Conservation (phyloP, 2,113 vertebrate genomes). For the Megaleporinus macrocephalus region DNA sequence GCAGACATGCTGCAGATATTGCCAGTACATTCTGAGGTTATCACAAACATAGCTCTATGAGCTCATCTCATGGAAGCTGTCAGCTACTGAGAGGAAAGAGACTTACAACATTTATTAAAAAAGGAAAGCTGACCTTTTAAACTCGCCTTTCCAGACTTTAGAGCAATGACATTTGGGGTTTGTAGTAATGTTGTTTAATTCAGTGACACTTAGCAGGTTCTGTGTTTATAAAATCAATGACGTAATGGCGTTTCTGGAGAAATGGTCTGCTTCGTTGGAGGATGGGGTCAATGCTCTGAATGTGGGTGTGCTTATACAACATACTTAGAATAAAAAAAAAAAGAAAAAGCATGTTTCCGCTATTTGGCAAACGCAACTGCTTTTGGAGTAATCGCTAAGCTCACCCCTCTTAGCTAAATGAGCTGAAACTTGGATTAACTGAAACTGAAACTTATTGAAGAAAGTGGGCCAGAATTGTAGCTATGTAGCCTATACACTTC, state of each 20-base stretch:
- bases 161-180: background rate
- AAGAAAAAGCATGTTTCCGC: too few species aligned
- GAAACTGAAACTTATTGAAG: background rate
- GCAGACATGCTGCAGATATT: too few species aligned
- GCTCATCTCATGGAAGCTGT: background rate
- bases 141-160: background rate
- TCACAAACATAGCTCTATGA: background rate
- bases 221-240: constrained; percentile 4
- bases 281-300: background rate
- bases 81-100: background rate
- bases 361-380: background rate
- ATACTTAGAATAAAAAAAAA: background rate
- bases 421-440: background rate
- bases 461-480: background rate
- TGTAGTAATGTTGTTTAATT: background rate
- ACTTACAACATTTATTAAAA: background rate
- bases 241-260: background rate
- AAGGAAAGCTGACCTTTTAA: background rate
- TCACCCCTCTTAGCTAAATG: background rate
- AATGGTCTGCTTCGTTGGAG: background rate
- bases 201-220: background rate
- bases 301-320: background rate
- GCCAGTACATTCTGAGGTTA: too few species aligned
- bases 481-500: background rate
- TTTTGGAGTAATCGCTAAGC: background rate